Evolutionary conservation across 2,797 vertebrate species (phyloP).

Genomic region (Glossophaga mutica): DNA sequence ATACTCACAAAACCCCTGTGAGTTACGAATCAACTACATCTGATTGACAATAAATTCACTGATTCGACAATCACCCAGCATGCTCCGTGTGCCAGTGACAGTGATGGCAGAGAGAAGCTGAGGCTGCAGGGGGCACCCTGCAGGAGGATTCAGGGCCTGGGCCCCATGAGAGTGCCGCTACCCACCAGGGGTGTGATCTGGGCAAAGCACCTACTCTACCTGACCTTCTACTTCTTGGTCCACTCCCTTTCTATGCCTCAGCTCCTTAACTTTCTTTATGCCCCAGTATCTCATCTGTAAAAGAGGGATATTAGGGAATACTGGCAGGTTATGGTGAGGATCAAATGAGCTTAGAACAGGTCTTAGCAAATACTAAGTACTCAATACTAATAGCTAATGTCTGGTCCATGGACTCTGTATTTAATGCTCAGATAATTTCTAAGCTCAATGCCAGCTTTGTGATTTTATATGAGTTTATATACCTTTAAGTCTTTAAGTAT

Average conservation of each 20-base stretch:
- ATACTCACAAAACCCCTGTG: neutral
- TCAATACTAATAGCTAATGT: neutral
- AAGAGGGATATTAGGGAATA: neutral
- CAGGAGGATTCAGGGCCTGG: neutral
- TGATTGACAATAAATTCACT: neutral
- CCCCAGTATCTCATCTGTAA: neutral
- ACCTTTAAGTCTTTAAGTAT: neutral
- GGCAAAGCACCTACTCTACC: neutral
- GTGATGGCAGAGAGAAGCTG: neutral
- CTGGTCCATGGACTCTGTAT: neutral
- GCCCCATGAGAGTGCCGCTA: neutral
- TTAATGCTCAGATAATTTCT: neutral
- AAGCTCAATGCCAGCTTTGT: neutral
- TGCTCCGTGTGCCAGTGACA: neutral
- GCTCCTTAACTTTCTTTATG: neutral
- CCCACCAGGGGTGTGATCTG: neutral
- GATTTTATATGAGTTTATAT: neutral
- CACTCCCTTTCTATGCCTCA: neutral
- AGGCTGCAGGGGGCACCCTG: neutral
- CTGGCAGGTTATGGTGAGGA: neutral
- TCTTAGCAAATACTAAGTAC: neutral
- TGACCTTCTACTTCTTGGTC: neutral
- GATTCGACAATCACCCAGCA: neutral
- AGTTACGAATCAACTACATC: neutral
- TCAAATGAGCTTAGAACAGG: neutral